Evolutionary conservation across 1,140 invertebrate species (phyloP).

Genomic region (Cydia pomonella): DNA sequence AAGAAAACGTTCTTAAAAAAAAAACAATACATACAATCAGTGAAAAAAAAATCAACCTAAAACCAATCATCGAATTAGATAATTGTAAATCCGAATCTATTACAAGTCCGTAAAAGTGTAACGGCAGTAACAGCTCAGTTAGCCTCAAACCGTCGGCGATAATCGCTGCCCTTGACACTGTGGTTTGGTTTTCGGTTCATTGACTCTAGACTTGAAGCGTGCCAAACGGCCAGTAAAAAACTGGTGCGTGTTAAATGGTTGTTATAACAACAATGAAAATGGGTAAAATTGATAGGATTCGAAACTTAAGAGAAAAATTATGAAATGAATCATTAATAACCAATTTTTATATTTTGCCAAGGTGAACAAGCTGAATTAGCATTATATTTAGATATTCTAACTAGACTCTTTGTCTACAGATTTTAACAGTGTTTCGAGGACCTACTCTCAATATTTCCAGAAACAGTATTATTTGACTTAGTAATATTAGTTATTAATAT

Average conservation of each 20-base stretch:
- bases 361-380: neutral
- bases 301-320: neutral
- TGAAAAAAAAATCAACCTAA: neutral
- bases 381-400: neutral
- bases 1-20: too few species aligned
- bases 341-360: neutral
- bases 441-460: too few species aligned
- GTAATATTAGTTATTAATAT: too few species aligned
- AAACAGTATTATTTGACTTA: too few species aligned
- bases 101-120: slow-evolving; percentile 13
- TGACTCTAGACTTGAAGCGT: slow-evolving; percentile 1
- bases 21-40: neutral
- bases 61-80: slow-evolving; percentile 11
- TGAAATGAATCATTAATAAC: neutral
- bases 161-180: slow-evolving; percentile 22
- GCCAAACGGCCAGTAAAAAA: slow-evolving; percentile 10
- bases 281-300: slow-evolving; percentile 17
- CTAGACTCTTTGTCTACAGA: too few species aligned
- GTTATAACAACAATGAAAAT: slow-evolving; percentile 23
- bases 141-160: slow-evolving; percentile 18
- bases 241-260: slow-evolving; percentile 3
- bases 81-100: slow-evolving; percentile 1
- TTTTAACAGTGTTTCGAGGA: too few species aligned
- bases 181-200: slow-evolving; percentile 26
- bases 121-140: slow-evolving; percentile 2